Percentiles rank a stretch among this genome's conserved stretches.
Evolutionary conservation across 2,113 vertebrate species (phyloP).

Genomic region (Xiphophorus hellerii): DNA sequence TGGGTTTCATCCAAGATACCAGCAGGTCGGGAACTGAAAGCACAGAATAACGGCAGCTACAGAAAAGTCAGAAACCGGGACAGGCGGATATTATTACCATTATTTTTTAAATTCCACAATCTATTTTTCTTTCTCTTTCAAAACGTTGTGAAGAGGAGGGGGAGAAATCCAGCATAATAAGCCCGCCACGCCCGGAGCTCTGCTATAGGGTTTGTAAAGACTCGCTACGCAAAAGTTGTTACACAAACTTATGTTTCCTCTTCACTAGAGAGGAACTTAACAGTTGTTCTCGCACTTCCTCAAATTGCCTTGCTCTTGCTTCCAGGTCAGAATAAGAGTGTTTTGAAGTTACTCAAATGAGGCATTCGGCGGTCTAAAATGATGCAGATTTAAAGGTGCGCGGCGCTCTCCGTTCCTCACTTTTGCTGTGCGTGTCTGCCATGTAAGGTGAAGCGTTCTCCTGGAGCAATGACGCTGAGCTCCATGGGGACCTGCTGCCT

Average conservation of each 20-base stretch:
- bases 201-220: constrained; percentile 28
- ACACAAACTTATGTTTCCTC: constrained; percentile 44
- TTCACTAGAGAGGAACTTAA: constrained; percentile 4
- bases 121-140: no score
- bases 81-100: neutral
- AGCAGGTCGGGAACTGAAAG: neutral
- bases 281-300: constrained; percentile 21
- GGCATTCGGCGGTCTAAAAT: neutral
- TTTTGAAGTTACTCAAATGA: neutral
- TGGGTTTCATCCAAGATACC: constrained; percentile 23
- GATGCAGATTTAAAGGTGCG: neutral
- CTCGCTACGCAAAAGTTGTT: constrained; percentile 46
- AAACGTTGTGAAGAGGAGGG: no score
- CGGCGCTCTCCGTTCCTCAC: neutral
- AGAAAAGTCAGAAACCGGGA: neutral
- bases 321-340: neutral
- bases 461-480: constrained; percentile 84
- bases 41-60: neutral
- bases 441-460: constrained; percentile 32
- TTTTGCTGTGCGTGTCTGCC: constrained; percentile 14
- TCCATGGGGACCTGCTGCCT: constrained; percentile 92
- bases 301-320: neutral
- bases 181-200: constrained; percentile 73
- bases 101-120: no score
- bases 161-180: constrained; percentile 69